Evolutionary conservation across 2,797 vertebrate species (phyloP).

Genomic region (Alosa sapidissima): DNA sequence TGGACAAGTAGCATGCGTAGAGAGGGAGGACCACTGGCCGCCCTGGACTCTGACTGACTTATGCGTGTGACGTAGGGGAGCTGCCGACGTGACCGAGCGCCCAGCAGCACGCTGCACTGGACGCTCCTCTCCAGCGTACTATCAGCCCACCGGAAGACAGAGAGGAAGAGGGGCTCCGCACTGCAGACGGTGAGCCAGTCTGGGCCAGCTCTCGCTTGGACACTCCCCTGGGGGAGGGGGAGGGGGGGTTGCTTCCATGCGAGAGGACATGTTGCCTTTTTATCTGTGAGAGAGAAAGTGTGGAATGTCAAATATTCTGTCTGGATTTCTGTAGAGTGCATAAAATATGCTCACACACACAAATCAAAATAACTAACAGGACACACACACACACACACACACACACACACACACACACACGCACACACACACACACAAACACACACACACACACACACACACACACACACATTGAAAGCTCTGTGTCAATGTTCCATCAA

Average conservation of each 20-base stretch:
- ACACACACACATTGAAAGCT: not conserved
- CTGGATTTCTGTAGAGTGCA: not conserved
- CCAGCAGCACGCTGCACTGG: not conserved
- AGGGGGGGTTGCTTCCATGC: not conserved
- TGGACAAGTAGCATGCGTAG: not conserved
- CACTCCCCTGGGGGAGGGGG: not conserved
- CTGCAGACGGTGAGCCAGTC: not conserved
- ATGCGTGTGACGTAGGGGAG: not conserved
- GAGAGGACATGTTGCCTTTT: not conserved
- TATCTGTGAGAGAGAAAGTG: not conserved
- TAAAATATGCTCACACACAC: not conserved
- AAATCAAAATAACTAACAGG: not conserved
- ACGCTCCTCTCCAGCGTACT: not conserved
- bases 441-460: not conserved
- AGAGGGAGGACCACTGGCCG: not conserved
- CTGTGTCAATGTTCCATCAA: not conserved
- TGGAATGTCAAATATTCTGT: not conserved
- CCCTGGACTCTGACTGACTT: not conserved
- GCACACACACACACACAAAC: not conserved
- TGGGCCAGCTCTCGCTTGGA: not conserved
- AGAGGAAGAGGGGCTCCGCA: not conserved
- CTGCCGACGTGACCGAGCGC: not conserved
- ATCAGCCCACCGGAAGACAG: not conserved
- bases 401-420: not conserved
- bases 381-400: slow-evolving; percentile 9